Evolutionary conservation across 2,113 vertebrate species (phyloP), one percentile per base, ranked within the genome.

Genomic region (Galbula dea): DNA sequence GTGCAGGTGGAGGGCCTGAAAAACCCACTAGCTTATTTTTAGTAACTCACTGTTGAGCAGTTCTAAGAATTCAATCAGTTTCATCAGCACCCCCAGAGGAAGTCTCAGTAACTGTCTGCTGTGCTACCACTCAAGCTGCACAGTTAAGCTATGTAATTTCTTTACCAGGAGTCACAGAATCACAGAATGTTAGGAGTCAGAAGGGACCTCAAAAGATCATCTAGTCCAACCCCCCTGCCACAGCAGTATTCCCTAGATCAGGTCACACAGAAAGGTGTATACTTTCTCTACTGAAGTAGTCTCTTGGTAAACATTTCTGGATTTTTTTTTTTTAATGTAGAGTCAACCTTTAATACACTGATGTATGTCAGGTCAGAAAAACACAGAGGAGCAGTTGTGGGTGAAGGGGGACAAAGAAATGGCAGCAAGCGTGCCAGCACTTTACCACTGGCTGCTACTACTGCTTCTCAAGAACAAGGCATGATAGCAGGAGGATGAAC

Each of bases 21-120:
- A 93, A 95, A 79, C 49, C 74, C 30, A 0, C 71, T 5, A 67
- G 15, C 46, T 54, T 89, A 46, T 71, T 89, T 73, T 62, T 32
- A 69, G 81, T 63, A 37, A 91, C 74, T 89, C 62, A 54, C 21
- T 30, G 54, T 15, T 11, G 23, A 84, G 29, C 55, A 87, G 16
- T 96, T 95, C 93, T 71, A 48, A 94, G 91, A 96, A 94, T 29
- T 72, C 23, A 94, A 45, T 43, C 46, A 17, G n/a, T 77, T 91
- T 92, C 81, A 85, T 76, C 89, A 89, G 59, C 61, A 78, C 5
- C 32, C 34, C 4, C 1, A 8, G 55, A 92, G 89, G 92, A 96
- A 95, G 91, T 74, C 32, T 77, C 41, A 66, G 65, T 24, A 89
- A 84, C 32, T 8, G 1, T 30, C 39, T 78, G 36, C 61, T 78